These are phyloP conservation scores for Nebria ingens DNA, from an alignment of 1,140 invertebrate species.

Conservation along the genomic window DNA sequence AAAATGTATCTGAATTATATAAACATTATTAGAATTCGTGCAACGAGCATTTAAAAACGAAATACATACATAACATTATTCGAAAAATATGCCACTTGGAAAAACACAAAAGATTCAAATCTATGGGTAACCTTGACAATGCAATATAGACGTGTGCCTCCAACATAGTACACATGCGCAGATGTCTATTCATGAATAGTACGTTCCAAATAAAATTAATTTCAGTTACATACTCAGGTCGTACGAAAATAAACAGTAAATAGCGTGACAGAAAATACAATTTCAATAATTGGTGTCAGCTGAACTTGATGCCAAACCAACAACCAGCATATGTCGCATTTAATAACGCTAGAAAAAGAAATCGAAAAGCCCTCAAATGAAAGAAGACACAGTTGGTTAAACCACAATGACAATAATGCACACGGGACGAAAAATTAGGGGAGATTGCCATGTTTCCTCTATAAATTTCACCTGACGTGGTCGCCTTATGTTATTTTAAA, in stretches of 20 bases:
- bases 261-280: background rate
- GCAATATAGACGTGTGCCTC: too few species aligned
- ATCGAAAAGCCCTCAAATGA: background rate
- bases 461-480: background rate
- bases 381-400: background rate
- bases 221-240: background rate
- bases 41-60: too few species aligned
- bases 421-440: background rate
- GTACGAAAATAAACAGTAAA: background rate
- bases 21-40: too few species aligned
- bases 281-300: background rate
- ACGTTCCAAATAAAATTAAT: too few species aligned
- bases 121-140: too few species aligned
- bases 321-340: background rate
- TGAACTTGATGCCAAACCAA: background rate
- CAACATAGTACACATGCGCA: too few species aligned
- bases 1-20: too few species aligned
- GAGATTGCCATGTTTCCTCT: background rate
- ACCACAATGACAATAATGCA: background rate
- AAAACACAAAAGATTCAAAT: too few species aligned
- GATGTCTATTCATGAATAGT: too few species aligned
- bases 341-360: background rate
- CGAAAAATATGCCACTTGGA: too few species aligned
- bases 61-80: too few species aligned
- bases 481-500: background rate